Conservation (phyloP, 1,140 invertebrate genomes). For the Cydia pomonella region DNA sequence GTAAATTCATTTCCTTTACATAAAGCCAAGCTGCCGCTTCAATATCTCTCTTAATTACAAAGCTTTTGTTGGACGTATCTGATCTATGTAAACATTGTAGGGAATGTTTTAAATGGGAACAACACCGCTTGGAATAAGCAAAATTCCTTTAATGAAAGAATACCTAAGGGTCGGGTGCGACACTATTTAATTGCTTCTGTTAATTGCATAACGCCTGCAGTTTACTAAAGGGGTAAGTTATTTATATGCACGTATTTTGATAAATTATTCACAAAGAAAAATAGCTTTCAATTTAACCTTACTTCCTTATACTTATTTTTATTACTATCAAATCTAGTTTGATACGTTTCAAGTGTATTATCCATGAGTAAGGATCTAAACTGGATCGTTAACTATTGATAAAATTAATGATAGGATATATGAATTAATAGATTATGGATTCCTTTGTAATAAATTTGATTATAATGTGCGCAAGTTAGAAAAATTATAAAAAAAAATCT, state of each 20-base stretch:
- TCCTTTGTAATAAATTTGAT: no score
- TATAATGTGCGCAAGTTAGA: no score
- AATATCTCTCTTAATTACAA: slow-evolving; percentile 81
- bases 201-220: slow-evolving; percentile 23
- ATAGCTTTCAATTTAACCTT: neutral
- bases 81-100: slow-evolving; percentile 79
- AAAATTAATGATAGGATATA: no score
- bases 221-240: neutral
- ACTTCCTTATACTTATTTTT: neutral
- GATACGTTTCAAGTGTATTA: neutral
- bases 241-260: slow-evolving; percentile 10
- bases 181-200: slow-evolving; percentile 31
- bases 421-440: no score
- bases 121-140: slow-evolving; percentile 77
- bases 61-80: slow-evolving; percentile 80
- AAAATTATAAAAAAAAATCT: neutral
- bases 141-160: slow-evolving; percentile 75
- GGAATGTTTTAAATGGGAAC: slow-evolving; percentile 79
- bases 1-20: slow-evolving; percentile 76
- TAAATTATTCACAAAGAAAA: neutral
- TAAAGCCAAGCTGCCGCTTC: slow-evolving; percentile 79
- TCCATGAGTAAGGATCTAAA: no score
- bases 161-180: slow-evolving; percentile 60
- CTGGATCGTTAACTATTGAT: no score
- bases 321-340: neutral